A percentile compares a stretch with the other conserved stretches of the same genome.
phyloP scores from a whole-genome alignment of 2,113 vertebrate species.

The Symphodus melops region DNA sequence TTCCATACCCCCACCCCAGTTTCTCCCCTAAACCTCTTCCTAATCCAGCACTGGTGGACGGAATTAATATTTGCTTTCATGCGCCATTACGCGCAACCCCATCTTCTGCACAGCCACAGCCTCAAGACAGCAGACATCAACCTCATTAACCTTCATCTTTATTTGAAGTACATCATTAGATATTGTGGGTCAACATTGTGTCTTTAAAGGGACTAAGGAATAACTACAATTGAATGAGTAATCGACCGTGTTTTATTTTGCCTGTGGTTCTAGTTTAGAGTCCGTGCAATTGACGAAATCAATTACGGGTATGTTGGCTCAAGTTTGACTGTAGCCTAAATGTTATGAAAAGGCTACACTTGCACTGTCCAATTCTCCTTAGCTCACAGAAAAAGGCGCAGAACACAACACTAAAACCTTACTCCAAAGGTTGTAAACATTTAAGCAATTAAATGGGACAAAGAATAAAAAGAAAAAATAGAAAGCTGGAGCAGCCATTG shows the following conservation, averaged over 20 bases:
- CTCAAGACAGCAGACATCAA: slow-evolving; percentile 10
- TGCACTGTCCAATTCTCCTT: neutral
- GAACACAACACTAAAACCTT: too few species aligned
- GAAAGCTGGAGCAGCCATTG: neutral
- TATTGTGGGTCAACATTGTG: neutral
- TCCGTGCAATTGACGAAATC: neutral
- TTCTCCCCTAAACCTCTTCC: slow-evolving; percentile 18
- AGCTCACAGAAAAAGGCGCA: neutral
- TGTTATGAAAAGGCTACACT: neutral
- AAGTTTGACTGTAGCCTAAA: neutral
- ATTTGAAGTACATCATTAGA: neutral
- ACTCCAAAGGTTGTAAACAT: neutral
- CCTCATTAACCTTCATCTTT: neutral
- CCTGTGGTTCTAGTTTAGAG: neutral
- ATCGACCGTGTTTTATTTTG: slow-evolving; percentile 1
- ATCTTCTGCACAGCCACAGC: neutral
- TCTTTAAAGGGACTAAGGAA: neutral
- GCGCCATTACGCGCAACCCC: slow-evolving; percentile 37
- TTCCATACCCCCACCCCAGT: slow-evolving; percentile 53
- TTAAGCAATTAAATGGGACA: neutral
- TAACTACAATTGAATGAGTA: neutral
- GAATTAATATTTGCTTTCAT: slow-evolving; percentile 27
- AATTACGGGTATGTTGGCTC: neutral
- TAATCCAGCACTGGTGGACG: slow-evolving; percentile 28
- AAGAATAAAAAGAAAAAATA: neutral